These are phyloP conservation scores for Drosophila aff. DNA, from an alignment of 1,140 invertebrate species.

Conservation along the genomic window DNA sequence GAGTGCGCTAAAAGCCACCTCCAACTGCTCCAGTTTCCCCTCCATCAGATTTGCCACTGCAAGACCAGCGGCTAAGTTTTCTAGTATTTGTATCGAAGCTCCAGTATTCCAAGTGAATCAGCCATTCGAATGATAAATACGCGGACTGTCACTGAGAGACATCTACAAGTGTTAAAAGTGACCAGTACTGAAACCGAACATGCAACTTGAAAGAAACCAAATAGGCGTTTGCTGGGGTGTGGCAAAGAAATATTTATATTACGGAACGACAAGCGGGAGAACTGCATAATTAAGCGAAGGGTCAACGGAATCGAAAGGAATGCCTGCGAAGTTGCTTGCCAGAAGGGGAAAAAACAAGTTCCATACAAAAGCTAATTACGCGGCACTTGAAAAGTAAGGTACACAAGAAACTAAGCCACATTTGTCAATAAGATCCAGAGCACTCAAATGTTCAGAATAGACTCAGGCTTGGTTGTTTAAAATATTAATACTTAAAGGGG, in stretches of 20 bases:
- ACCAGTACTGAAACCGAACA: conserved; percentile 6
- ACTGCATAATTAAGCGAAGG: conserved; percentile 41
- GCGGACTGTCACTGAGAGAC: conserved; percentile 5
- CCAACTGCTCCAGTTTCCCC: conserved; percentile 26
- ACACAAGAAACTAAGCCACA: background rate
- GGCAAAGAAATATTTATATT: conserved; percentile 31
- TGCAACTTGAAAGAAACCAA: conserved; percentile 21
- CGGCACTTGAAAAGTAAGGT: conserved; percentile 37
- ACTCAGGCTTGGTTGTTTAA: background rate
- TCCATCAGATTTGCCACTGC: background rate
- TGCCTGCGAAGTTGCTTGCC: conserved; percentile 5
- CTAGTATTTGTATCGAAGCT: conserved; percentile 8
- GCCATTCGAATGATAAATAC: conserved; percentile 28
- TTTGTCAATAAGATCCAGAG: background rate
- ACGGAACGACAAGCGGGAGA: conserved; percentile 18
- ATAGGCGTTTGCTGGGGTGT: background rate
- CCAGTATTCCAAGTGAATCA: conserved; percentile 27
- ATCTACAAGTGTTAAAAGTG: conserved; percentile 17
- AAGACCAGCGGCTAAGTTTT: background rate
- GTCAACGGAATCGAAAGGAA: conserved; percentile 38
- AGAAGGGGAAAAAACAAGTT: conserved; percentile 24
- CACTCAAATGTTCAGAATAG: background rate
- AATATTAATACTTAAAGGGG: background rate
- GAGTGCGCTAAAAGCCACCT: conserved; percentile 19
- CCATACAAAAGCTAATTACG: conserved; percentile 40